Evolutionary conservation across 1,140 invertebrate genomes (phyloP).

Genomic region (Sitodiplosis mosellana): DNA sequence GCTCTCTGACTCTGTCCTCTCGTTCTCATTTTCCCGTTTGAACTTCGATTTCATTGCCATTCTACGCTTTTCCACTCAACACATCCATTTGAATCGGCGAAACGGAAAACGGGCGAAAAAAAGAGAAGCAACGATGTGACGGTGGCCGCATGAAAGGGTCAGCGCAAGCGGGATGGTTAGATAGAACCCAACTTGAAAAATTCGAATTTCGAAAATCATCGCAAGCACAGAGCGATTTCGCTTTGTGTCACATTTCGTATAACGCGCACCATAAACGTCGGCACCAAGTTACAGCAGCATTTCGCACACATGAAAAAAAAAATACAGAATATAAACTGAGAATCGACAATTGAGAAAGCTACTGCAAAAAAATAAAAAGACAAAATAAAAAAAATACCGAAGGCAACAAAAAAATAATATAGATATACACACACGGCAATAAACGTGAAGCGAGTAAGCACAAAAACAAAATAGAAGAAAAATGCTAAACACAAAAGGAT

Average conservation of each 20-base stretch:
- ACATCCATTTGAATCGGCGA: background rate
- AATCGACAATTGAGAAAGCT: too few relatives aligned
- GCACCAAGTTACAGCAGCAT: conserved; percentile 4
- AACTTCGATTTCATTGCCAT: too few relatives aligned
- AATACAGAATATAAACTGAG: too few relatives aligned
- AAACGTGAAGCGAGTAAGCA: conserved; percentile 10
- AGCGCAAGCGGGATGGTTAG: background rate
- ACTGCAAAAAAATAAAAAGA: too few relatives aligned
- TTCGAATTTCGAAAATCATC: too few relatives aligned
- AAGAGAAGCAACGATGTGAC: conserved; percentile 12
- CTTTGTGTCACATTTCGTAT: conserved; percentile 13
- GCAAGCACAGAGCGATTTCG: background rate
- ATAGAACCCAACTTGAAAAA: too few relatives aligned
- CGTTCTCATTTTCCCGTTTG: too few relatives aligned
- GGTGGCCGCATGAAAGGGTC: background rate
- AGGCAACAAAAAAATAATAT: too few relatives aligned
- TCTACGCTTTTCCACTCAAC: too few relatives aligned
- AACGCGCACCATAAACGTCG: conserved; percentile 5
- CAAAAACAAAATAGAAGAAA: conserved; percentile 10
- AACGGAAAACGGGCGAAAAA: conserved; percentile 5
- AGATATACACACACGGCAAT: conserved; percentile 4
- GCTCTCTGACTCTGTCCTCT: too few relatives aligned
- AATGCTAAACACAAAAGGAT: conserved; percentile 3
- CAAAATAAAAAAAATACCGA: too few relatives aligned
- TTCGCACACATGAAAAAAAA: conserved; percentile 2